Conservation (phyloP, 2,888 invertebrate genomes). For the Ichneumoninae sp. region DNA sequence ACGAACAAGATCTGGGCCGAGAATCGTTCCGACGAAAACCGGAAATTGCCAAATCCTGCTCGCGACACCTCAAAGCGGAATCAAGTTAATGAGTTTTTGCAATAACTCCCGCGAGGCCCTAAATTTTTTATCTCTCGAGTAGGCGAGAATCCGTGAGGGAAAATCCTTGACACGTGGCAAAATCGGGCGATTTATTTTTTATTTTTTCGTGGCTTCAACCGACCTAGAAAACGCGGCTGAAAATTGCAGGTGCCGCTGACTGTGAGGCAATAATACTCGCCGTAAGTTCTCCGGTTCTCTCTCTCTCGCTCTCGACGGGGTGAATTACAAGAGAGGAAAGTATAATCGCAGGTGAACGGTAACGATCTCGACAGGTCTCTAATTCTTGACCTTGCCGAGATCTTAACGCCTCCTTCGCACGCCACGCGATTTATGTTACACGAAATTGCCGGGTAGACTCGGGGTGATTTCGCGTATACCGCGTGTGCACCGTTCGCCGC, state of each 20-base stretch:
- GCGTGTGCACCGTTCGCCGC: constrained; percentile 25
- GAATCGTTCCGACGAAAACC: constrained; percentile 34
- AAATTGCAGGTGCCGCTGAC: constrained; percentile 14
- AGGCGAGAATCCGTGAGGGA: not conserved
- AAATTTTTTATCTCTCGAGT: not conserved
- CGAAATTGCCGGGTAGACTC: constrained; percentile 64
- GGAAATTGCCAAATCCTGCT: constrained; percentile 54
- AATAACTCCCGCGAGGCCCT: constrained; percentile 4
- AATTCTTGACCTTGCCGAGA: constrained; percentile 67
- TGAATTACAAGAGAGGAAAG: constrained; percentile 34
- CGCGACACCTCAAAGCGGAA: constrained; percentile 10
- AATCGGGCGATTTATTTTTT: not conserved
- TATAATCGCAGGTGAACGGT: constrained; percentile 55
- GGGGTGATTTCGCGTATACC: constrained; percentile 40
- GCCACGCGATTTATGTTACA: constrained; percentile 65
- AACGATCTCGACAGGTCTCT: constrained; percentile 66
- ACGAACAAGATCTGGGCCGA: constrained; percentile 30
- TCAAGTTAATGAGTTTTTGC: constrained; percentile 22
- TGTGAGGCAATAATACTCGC: constrained; percentile 36
- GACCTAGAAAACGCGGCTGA: constrained; percentile 23
- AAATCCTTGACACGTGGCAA: not conserved
- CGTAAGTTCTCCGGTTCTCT: not conserved
- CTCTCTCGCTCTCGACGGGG: constrained; percentile 15
- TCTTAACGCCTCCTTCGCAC: constrained; percentile 67
- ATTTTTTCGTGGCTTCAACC: not conserved